Percentiles rank a stretch among this genome's conserved stretches.
Evolutionary conservation across 2,888 invertebrate species (phyloP).

Genomic region (Drosophila mimica): DNA sequence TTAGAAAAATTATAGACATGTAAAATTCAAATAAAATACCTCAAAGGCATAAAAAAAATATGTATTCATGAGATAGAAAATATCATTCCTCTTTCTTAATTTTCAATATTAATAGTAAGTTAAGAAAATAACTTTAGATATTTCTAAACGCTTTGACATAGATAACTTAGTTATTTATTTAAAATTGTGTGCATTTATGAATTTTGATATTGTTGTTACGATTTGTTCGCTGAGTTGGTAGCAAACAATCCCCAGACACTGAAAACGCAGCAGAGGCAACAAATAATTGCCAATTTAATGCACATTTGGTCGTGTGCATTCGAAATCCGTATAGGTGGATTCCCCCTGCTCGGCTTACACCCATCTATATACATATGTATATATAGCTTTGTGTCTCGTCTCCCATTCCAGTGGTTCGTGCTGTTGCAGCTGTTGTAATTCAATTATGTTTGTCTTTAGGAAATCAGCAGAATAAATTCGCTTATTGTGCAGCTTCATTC

Average conservation of each 20-base stretch:
- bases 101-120: neutral
- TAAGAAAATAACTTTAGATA: neutral
- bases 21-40: neutral
- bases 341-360: neutral
- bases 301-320: slow-evolving; percentile 54
- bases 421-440: slow-evolving; percentile 61
- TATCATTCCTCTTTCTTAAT: neutral
- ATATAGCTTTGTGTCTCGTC: slow-evolving; percentile 16
- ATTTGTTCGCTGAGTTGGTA: slow-evolving; percentile 2
- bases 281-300: slow-evolving; percentile 78
- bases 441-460: slow-evolving; percentile 78
- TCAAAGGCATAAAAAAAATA: neutral
- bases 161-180: slow-evolving; percentile 1
- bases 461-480: slow-evolving; percentile 77
- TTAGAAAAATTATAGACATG: neutral
- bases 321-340: neutral
- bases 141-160: neutral
- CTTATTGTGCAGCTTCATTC: slow-evolving; percentile 54
- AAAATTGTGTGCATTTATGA: neutral
- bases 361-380: neutral
- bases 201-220: slow-evolving; percentile 8
- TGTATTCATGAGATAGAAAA: neutral
- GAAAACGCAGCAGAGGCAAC: slow-evolving; percentile 35
- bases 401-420: slow-evolving; percentile 5
- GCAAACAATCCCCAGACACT: slow-evolving; percentile 5